Conservation (phyloP, 2,113 vertebrate genomes). For the Parotia lawesii region DNA sequence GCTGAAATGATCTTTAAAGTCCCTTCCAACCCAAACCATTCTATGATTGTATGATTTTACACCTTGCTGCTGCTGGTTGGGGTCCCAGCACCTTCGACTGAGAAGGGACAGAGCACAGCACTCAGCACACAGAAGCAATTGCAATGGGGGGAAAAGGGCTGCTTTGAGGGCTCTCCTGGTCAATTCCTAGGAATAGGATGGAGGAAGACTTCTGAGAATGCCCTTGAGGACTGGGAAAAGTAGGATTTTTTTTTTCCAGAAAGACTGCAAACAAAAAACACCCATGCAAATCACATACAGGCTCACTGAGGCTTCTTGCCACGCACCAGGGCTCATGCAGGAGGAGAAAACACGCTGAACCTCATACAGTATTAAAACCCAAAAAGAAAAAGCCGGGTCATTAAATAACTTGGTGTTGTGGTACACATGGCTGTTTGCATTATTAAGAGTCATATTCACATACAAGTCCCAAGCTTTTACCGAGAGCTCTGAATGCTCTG, state of each 20-base stretch:
- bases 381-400: background rate
- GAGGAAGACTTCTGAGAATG: background rate
- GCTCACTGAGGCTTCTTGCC: background rate
- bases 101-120: background rate
- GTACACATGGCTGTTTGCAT: background rate
- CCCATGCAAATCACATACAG: background rate
- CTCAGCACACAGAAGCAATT: rapidly evolving
- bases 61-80: background rate
- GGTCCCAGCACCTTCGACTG: rapidly evolving
- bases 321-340: background rate
- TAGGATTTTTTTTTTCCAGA: background rate
- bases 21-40: background rate
- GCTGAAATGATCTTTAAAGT: background rate
- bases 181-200: background rate
- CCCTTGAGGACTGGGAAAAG: background rate
- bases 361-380: background rate
- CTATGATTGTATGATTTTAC: background rate
- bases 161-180: background rate
- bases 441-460: background rate
- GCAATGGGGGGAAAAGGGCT: background rate
- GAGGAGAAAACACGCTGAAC: background rate
- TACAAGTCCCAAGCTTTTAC: background rate
- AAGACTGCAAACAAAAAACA: background rate
- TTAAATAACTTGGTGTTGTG: background rate
- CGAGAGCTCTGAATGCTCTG: background rate